Conservation (phyloP, 2,113 vertebrate genomes). For the Morone saxatilis region DNA sequence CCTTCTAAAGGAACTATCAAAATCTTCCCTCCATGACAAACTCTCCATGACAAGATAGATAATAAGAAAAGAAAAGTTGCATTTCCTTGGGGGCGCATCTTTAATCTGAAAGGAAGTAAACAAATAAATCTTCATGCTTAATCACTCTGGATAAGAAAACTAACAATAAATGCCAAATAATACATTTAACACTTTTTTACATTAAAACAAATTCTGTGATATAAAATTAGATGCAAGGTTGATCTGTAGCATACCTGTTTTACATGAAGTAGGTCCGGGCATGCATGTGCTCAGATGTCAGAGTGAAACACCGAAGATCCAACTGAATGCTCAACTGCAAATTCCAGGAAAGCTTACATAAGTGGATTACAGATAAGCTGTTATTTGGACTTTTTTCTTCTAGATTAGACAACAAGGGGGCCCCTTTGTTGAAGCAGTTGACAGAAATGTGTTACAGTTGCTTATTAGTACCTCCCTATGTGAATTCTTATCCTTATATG, state of each 20-base stretch:
- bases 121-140: background rate
- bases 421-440: slow-evolving; percentile 29
- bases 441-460: background rate
- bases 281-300: background rate
- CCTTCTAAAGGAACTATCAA: slow-evolving; percentile 79
- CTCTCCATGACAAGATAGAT: slow-evolving; percentile 29
- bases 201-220: background rate
- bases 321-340: background rate
- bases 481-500: background rate
- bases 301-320: slow-evolving; percentile 1
- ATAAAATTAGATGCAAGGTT: background rate
- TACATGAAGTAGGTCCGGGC: background rate
- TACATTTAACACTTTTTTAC: background rate
- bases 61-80: slow-evolving; percentile 25
- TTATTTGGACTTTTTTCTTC: slow-evolving; percentile 20
- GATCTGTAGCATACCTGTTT: slow-evolving; percentile 39
- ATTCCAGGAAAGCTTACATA: slow-evolving; percentile 35
- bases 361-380: slow-evolving; percentile 41
- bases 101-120: slow-evolving; percentile 37
- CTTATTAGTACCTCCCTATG: background rate
- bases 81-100: slow-evolving; percentile 29
- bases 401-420: slow-evolving; percentile 15
- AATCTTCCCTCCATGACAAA: slow-evolving; percentile 68
- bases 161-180: background rate
- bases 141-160: background rate